Evolutionary conservation across 2,797 vertebrate species (phyloP), one percentile per base, ranked within the genome.

Genomic region (Rachycentron canadum): DNA sequence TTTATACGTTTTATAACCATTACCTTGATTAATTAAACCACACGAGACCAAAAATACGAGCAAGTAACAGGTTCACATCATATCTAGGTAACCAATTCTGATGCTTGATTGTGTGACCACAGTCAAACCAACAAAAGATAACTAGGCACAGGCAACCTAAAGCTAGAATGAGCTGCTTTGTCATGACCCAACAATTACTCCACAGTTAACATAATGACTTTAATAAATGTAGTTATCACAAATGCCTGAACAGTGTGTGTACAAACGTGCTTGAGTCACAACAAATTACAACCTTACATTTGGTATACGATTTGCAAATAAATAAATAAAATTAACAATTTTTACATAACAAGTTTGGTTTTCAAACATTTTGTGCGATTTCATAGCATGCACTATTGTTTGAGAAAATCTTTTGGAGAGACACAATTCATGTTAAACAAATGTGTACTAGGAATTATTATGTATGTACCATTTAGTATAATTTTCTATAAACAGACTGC

Each of bases 21-120:
- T 65, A 7, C 11, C 21, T 47, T 52, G 5, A 64, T 41, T 45
- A 28, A 57, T 64, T 26, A 40, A 59, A 81, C 26, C 2, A 69
- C 47, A 69, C 17, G 43, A 28, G 19, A 7, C 10, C 14, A 62
- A 23, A 17, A 45, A 16, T 3, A 21, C 41, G n/a, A n/a, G n/a
- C n/a, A n/a, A n/a, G n/a, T 32, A 78, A 68, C 58, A 72, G 63
- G 50, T 71, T 32, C 25, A 58, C 21, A 57, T 26, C 73, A 40
- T 57, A 34, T 40, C 14, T n/a, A n/a, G 30, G 41, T 50, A 5
- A 36, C 2, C 12, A 75, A 36, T 23, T 34, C 21, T 32, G 9
- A 41, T 32, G n/a, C 8, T 47, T 28, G 12, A 57, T 53, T 62
- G 60, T 61, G 50, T 0, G 4, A 34, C 3, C 3, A 57, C n/a